Conservation (phyloP, 2,113 vertebrate species). For the Clupea harengus region DNA sequence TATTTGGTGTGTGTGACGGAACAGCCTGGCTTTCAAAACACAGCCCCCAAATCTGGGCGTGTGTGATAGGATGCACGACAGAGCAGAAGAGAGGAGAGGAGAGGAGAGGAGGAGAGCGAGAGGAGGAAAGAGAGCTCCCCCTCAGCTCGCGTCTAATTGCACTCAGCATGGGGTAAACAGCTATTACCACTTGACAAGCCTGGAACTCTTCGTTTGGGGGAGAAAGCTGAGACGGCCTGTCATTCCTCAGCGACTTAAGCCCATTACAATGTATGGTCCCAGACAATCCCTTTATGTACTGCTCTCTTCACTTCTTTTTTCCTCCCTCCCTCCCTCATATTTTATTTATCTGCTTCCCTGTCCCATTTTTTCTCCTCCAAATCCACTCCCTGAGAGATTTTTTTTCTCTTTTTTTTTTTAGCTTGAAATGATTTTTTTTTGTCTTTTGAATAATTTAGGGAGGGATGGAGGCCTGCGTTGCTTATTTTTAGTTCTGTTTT, state of each 20-base stretch:
- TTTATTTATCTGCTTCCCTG: not conserved
- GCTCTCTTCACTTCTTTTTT: constrained; percentile 47
- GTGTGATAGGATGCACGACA: not conserved
- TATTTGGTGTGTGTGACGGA: not conserved
- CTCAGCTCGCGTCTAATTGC: constrained; percentile 62
- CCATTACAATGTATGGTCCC: constrained; percentile 51
- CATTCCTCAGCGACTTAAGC: constrained; percentile 40
- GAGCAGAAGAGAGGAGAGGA: constrained; percentile 21
- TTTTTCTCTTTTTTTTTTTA: constrained; percentile 49
- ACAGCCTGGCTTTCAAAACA: not conserved
- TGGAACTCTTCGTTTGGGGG: constrained; percentile 56
- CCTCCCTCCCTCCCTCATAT: constrained; percentile 31
- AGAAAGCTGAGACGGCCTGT: constrained; percentile 23
- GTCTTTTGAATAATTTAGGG: constrained; percentile 74
- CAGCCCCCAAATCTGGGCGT: not conserved
- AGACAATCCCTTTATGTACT: constrained; percentile 50
- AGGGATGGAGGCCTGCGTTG: constrained; percentile 58
- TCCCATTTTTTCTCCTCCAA: constrained; percentile 43
- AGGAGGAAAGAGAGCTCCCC: not conserved
- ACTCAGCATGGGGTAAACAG: constrained; percentile 70
- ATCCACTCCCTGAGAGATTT: constrained; percentile 29
- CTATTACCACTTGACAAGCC: constrained; percentile 62
- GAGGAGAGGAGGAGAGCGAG: constrained; percentile 29
- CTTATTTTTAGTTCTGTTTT: constrained; percentile 73
- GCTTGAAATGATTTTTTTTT: constrained; percentile 18